A percentile compares a stretch with the other conserved stretches of the same genome.
These are phyloP conservation scores for Antigone vipio DNA, from an alignment of 2,113 vertebrate species.

Conservation along the genomic window DNA sequence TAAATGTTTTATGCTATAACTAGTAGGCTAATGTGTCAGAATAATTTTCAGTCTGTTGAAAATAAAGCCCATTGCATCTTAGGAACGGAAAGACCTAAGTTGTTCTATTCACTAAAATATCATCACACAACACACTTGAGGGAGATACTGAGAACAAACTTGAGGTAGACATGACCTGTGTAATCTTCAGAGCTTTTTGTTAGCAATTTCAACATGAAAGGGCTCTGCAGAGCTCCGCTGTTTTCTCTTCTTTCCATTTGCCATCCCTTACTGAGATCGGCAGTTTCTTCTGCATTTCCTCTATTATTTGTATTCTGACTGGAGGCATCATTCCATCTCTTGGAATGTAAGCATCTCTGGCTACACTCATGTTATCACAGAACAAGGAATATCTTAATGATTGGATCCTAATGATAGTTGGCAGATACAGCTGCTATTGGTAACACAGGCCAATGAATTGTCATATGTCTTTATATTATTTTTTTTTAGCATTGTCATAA, in stretches of 20 bases:
- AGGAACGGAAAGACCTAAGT: background rate
- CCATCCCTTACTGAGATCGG: background rate
- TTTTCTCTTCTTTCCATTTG: background rate
- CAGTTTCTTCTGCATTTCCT: background rate
- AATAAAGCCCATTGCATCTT: background rate
- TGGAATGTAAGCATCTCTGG: background rate
- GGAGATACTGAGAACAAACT: background rate
- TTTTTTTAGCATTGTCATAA: background rate
- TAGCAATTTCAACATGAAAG: background rate
- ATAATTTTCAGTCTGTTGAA: background rate
- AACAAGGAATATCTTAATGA: background rate
- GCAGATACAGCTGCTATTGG: background rate
- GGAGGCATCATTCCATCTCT: background rate
- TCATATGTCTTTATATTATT: background rate
- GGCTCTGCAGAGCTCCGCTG: background rate
- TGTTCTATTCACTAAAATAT: background rate
- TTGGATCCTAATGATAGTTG: background rate
- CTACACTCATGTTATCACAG: rapidly evolving
- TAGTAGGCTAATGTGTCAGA: background rate
- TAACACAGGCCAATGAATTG: background rate
- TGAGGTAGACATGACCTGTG: background rate
- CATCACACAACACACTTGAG: background rate
- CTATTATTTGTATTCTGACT: background rate
- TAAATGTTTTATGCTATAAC: background rate
- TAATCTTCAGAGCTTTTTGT: background rate